Percentiles rank a stretch among this genome's conserved stretches.
phyloP scores from a whole-genome alignment of 2,888 invertebrate species.

The Linnaemya vulpina region DNA sequence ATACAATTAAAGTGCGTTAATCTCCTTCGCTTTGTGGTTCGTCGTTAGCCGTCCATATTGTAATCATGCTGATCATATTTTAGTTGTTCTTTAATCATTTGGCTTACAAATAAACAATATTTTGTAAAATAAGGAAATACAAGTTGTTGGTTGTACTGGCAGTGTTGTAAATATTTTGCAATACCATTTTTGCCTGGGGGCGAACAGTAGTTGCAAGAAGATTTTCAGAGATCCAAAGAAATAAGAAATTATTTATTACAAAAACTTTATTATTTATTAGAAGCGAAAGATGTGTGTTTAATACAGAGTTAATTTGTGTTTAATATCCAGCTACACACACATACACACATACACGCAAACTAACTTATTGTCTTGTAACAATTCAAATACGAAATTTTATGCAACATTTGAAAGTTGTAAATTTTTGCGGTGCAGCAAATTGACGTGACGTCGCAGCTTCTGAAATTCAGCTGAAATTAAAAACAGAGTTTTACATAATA shows the following conservation, averaged over 20 bases:
- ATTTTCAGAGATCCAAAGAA: constrained; percentile 8
- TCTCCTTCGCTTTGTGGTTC: neutral
- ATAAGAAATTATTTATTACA: neutral
- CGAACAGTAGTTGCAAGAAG: neutral
- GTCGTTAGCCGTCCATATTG: neutral
- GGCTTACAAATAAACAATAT: neutral
- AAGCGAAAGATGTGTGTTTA: constrained; percentile 1
- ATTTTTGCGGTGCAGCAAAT: constrained; percentile 21
- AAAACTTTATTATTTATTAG: neutral
- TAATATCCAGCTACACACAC: neutral
- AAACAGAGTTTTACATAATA: neutral
- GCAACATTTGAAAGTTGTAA: neutral
- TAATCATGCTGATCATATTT: neutral
- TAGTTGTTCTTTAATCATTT: neutral
- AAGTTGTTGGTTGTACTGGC: neutral
- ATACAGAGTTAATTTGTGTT: neutral
- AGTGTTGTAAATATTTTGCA: neutral
- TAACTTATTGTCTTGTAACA: neutral
- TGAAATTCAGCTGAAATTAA: constrained; percentile 40
- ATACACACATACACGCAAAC: neutral
- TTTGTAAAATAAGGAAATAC: neutral
- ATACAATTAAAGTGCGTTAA: no score
- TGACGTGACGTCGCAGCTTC: constrained; percentile 41
- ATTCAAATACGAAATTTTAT: neutral
- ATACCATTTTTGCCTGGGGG: neutral